Evolutionary conservation across 2,888 invertebrate species (phyloP).

Genomic region (Rapana venosa): DNA sequence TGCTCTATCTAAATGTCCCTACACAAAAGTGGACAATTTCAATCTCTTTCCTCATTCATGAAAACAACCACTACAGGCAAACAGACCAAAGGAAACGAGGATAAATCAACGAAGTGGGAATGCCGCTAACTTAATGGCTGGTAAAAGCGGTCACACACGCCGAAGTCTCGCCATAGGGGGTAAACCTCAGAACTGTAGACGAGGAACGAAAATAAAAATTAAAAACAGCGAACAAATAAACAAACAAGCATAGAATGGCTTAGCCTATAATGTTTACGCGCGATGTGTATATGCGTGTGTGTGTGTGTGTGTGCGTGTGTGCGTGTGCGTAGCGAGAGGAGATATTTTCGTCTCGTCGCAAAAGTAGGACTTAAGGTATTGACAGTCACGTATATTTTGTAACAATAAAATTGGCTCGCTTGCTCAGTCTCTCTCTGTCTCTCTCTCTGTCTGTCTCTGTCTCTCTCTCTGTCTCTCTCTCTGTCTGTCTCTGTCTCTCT

Average conservation of each 20-base stretch:
- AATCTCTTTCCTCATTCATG: too few species aligned
- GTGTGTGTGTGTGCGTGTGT: neutral
- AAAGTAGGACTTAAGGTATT: neutral
- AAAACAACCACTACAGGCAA: neutral
- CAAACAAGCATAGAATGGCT: neutral
- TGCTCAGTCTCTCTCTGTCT: neutral
- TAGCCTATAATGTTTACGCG: neutral
- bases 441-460: conserved; percentile 18
- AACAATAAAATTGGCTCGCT: neutral
- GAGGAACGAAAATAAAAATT: too few species aligned
- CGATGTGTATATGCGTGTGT: neutral
- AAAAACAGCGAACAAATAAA: too few species aligned
- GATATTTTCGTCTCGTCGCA: neutral
- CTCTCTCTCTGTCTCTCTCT: conserved; percentile 13
- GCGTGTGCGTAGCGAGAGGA: neutral
- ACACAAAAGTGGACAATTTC: too few species aligned
- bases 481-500: conserved; percentile 9
- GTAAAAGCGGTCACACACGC: neutral
- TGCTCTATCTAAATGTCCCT: too few species aligned
- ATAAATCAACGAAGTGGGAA: neutral
- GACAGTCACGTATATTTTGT: neutral
- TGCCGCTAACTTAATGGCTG: too few species aligned
- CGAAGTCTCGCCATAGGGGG: neutral
- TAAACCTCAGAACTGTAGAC: too few species aligned
- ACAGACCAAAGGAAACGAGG: neutral